Evolutionary conservation across 2,797 vertebrate species (phyloP).

Genomic region (Enteromius afrohamiltoni): DNA sequence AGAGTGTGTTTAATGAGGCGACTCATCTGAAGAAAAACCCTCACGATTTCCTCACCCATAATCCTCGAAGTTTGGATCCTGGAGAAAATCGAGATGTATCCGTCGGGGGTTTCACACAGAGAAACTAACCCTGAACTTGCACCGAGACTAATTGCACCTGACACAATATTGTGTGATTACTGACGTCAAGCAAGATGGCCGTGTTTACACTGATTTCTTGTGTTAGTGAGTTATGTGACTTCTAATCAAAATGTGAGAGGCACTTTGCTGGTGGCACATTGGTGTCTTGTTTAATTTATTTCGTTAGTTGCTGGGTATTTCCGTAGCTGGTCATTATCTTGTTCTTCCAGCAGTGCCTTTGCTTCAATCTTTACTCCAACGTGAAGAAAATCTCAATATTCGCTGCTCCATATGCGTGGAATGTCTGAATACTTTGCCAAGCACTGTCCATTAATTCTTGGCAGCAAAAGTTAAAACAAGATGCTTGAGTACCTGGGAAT

Average conservation of each 20-base stretch:
- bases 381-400: constrained; percentile 64
- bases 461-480: constrained; percentile 46
- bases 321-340: constrained; percentile 73
- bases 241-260: constrained; percentile 68
- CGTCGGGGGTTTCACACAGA: constrained; percentile 36
- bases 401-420: constrained; percentile 27
- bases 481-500: constrained; percentile 48
- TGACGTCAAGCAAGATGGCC: constrained; percentile 63
- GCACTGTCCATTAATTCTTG: constrained; percentile 46
- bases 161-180: constrained; percentile 70
- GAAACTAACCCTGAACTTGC: constrained; percentile 57
- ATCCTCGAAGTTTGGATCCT: constrained; percentile 48
- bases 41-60: constrained; percentile 39
- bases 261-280: constrained; percentile 61
- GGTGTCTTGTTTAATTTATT: constrained; percentile 74
- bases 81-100: constrained; percentile 40
- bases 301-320: constrained; percentile 65
- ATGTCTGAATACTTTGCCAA: constrained; percentile 49
- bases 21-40: constrained; percentile 48
- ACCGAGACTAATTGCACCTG: constrained; percentile 66
- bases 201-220: constrained; percentile 65
- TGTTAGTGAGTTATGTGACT: constrained; percentile 66
- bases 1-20: constrained; percentile 53
- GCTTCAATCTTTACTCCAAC: constrained; percentile 57
- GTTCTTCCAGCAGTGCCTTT: constrained; percentile 65